A percentile compares a stretch with the other conserved stretches of the same genome.
These are phyloP conservation scores for Spea multiplicata DNA, from an alignment of 2,113 vertebrate genomes.

Conservation along the genomic window DNA sequence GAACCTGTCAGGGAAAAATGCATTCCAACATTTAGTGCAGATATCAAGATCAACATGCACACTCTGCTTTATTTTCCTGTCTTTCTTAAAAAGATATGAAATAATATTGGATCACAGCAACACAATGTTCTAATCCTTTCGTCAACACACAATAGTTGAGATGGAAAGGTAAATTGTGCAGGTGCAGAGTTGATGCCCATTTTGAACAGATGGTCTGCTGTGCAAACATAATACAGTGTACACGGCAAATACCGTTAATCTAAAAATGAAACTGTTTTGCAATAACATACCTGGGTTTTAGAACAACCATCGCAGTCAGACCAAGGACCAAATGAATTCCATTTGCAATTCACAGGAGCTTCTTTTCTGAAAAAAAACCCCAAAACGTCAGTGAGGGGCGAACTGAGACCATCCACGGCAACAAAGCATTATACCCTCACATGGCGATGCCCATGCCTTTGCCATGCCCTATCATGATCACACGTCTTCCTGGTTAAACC, in stretches of 20 bases:
- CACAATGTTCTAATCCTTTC: neutral
- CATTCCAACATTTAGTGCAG: too few species aligned
- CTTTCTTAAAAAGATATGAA: too few species aligned
- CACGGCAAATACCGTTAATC: neutral
- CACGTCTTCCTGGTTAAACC: too few species aligned
- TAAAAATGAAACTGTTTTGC: neutral
- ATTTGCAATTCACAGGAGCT: slow-evolving; percentile 72
- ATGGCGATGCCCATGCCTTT: too few species aligned
- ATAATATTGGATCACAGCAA: neutral
- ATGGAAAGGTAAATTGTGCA: neutral
- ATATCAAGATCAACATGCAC: too few species aligned
- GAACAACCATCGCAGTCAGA: slow-evolving; percentile 83
- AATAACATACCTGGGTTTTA: slow-evolving; percentile 67
- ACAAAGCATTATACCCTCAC: too few species aligned
- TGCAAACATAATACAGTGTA: neutral
- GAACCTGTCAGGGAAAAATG: too few species aligned
- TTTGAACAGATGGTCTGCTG: neutral
- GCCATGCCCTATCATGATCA: too few species aligned
- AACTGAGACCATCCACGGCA: too few species aligned
- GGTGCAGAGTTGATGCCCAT: neutral
- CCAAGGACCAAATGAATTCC: slow-evolving; percentile 79
- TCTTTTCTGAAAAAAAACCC: slow-evolving; percentile 48
- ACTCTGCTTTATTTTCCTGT: too few species aligned
- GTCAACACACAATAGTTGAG: neutral
- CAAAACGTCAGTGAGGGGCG: neutral